A percentile compares a stretch with the other conserved stretches of the same genome.
These are phyloP conservation scores for Siphonodentalium dalli DNA, from an alignment of 2,888 invertebrate species.

Conservation along the genomic window DNA sequence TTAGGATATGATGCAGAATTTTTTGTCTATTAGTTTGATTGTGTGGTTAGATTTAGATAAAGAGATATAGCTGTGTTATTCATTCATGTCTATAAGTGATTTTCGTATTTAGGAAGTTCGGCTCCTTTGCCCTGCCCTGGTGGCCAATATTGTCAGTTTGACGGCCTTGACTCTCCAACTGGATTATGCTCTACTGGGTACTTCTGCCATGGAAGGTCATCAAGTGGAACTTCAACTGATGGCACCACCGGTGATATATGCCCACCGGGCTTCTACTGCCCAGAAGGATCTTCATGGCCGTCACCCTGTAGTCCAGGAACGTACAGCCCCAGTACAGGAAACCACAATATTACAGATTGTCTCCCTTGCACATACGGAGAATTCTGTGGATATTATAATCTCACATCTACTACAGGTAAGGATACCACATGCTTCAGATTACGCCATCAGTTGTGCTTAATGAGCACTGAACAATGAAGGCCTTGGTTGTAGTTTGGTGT, in stretches of 20 bases:
- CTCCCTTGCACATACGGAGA: constrained; percentile 48
- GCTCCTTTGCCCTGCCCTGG: constrained; percentile 51
- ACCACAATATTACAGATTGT: constrained; percentile 41
- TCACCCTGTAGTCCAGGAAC: constrained; percentile 51
- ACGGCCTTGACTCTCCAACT: constrained; percentile 46
- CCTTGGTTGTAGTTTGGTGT: too few relatives aligned
- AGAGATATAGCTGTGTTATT: too few relatives aligned
- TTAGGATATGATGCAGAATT: not conserved
- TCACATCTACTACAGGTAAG: constrained; percentile 46
- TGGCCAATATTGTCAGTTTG: constrained; percentile 54
- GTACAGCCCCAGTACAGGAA: constrained; percentile 43
- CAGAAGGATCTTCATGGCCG: constrained; percentile 40
- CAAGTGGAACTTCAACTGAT: constrained; percentile 38
- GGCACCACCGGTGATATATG: constrained; percentile 49
- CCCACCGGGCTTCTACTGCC: constrained; percentile 53
- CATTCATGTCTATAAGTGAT: not conserved
- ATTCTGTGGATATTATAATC: constrained; percentile 48
- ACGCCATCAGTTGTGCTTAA: too few relatives aligned
- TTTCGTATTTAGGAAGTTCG: constrained; percentile 43
- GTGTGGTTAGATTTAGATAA: too few relatives aligned
- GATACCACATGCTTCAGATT: not conserved
- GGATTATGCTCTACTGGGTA: constrained; percentile 56
- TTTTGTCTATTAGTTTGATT: too few relatives aligned
- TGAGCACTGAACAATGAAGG: too few relatives aligned
- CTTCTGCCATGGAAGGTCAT: constrained; percentile 48